These are phyloP conservation scores for Gadopsis bispinosus DNA, from an alignment of 2,797 vertebrate species.

Conservation along the genomic window DNA sequence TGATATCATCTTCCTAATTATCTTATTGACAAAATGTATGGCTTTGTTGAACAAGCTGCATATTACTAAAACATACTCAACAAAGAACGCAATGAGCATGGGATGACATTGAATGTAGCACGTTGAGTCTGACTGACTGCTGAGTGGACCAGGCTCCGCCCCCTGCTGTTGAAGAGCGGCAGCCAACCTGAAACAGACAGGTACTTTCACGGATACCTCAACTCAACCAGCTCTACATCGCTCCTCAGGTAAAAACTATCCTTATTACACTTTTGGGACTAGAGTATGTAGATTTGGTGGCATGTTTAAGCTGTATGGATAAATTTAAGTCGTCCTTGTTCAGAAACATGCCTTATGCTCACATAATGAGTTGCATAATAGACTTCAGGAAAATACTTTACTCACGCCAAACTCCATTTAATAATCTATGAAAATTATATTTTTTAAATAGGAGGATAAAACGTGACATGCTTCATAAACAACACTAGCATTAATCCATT, in stretches of 20 bases:
- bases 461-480: background rate
- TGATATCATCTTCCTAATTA: no score
- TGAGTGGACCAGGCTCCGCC: slow-evolving; percentile 57
- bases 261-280: background rate
- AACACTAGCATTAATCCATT: background rate
- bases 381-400: background rate
- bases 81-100: no score
- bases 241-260: slow-evolving; percentile 58
- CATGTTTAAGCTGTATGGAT: background rate
- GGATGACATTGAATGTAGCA: background rate
- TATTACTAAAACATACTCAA: background rate
- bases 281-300: background rate
- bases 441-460: background rate
- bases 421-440: background rate
- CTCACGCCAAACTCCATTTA: background rate
- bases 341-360: background rate
- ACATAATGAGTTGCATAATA: background rate
- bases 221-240: background rate
- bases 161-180: background rate
- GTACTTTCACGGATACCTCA: slow-evolving; percentile 30
- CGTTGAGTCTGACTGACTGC: background rate
- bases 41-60: background rate
- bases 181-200: background rate
- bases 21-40: background rate
- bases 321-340: background rate